Evolutionary conservation across 2,797 vertebrate genomes (phyloP).

Genomic region (Tauraco hartlaubi): DNA sequence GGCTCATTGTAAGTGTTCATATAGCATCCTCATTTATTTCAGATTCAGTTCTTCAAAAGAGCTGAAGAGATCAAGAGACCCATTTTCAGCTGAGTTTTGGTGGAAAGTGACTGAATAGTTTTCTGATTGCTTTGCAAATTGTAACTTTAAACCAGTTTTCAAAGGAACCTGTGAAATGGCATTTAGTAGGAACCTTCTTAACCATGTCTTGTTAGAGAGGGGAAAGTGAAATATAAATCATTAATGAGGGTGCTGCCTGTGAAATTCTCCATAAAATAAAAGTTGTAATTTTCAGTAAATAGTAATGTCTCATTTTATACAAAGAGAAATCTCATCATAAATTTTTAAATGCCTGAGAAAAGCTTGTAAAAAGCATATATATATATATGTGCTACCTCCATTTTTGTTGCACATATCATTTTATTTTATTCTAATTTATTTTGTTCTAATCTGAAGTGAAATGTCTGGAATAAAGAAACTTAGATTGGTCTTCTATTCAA

Average conservation of each 20-base stretch:
- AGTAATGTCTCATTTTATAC: background rate
- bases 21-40: background rate
- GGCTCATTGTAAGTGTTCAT: background rate
- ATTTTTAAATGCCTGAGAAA: background rate
- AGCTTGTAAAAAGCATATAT: background rate
- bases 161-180: background rate
- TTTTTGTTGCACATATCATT: background rate
- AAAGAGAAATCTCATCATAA: background rate
- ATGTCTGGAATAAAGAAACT: background rate
- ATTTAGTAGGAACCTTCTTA: background rate
- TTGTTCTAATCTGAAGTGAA: background rate
- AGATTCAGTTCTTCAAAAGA: background rate
- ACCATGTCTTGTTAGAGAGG: background rate
- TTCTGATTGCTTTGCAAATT: background rate
- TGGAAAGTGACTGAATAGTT: background rate
- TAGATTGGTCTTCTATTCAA: background rate
- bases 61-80: background rate
- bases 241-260: background rate
- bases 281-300: background rate
- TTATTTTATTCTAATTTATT: background rate
- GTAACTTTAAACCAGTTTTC: background rate
- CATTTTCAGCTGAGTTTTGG: background rate
- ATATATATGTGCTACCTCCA: accelerated
- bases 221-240: background rate
- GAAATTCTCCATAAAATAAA: background rate